phyloP scores from a whole-genome alignment of 2,888 invertebrate species.

The Hypomecis atomaria region DNA sequence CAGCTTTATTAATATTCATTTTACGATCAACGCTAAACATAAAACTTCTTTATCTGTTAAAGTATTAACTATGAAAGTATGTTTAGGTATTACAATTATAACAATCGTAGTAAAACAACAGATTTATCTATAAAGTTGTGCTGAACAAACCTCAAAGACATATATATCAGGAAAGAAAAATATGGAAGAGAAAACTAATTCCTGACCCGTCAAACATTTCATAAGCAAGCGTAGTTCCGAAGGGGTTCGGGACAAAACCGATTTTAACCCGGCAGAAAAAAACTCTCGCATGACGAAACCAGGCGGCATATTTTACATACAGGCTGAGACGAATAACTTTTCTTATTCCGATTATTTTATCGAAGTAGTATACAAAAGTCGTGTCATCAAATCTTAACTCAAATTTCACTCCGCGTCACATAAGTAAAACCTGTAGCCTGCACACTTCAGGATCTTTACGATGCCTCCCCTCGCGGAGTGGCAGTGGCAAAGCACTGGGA shows the following conservation, averaged over 20 bases:
- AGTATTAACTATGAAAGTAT: not conserved
- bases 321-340: constrained; percentile 1
- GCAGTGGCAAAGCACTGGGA: too few relatives aligned
- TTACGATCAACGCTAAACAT: too few relatives aligned
- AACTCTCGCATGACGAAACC: constrained; percentile 44
- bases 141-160: constrained; percentile 31
- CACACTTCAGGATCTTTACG: too few relatives aligned
- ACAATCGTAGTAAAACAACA: constrained; percentile 15
- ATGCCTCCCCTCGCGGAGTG: too few relatives aligned
- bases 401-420: too few relatives aligned
- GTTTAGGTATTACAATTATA: not conserved
- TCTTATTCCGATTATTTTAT: not conserved
- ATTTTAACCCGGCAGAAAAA: constrained; percentile 66
- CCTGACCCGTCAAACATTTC: constrained; percentile 77
- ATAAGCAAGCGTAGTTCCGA: constrained; percentile 65
- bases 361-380: too few relatives aligned
- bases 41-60: too few relatives aligned
- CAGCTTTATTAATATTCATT: too few relatives aligned
- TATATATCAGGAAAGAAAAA: constrained; percentile 44
- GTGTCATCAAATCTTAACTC: too few relatives aligned
- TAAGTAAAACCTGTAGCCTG: too few relatives aligned
- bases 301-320: constrained; percentile 26
- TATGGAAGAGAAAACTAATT: constrained; percentile 67
- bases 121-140: constrained; percentile 34
- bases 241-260: constrained; percentile 61